Conservation (phyloP, 2,113 vertebrate species). For the Thymallus thymallus region DNA sequence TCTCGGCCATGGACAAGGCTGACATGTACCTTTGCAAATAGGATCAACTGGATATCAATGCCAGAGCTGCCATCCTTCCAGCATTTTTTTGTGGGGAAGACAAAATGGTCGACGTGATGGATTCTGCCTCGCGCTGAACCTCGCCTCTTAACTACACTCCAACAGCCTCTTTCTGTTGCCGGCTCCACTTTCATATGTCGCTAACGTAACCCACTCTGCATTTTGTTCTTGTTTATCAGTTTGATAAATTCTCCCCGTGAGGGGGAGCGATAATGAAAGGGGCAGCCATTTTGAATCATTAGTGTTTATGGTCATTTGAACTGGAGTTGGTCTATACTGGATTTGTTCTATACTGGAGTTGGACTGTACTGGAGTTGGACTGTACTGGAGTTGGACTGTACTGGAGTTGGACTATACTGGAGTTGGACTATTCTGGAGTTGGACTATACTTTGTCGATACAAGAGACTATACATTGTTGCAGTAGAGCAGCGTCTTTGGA, state of each 20-base stretch:
- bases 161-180: too few species aligned
- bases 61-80: background rate
- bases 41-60: constrained; percentile 22
- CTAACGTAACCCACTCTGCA: background rate
- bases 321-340: too few species aligned
- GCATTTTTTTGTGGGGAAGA: constrained; percentile 14
- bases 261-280: background rate
- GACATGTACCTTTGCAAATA: constrained; percentile 44
- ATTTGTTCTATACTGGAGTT: too few species aligned
- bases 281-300: constrained; percentile 5
- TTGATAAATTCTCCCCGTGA: background rate
- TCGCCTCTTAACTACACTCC: background rate
- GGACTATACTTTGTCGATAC: background rate
- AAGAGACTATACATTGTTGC: too few species aligned
- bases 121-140: background rate
- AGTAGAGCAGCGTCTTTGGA: background rate
- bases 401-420: too few species aligned
- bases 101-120: background rate
- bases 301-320: background rate
- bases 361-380: too few species aligned
- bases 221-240: background rate
- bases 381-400: too few species aligned
- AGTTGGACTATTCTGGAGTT: background rate
- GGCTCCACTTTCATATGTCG: background rate
- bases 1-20: constrained; percentile 22